A percentile compares a stretch with the other conserved stretches of the same genome.
These are phyloP conservation scores for Platycheirus rosarum DNA, from an alignment of 2,888 invertebrate genomes.

Conservation along the genomic window DNA sequence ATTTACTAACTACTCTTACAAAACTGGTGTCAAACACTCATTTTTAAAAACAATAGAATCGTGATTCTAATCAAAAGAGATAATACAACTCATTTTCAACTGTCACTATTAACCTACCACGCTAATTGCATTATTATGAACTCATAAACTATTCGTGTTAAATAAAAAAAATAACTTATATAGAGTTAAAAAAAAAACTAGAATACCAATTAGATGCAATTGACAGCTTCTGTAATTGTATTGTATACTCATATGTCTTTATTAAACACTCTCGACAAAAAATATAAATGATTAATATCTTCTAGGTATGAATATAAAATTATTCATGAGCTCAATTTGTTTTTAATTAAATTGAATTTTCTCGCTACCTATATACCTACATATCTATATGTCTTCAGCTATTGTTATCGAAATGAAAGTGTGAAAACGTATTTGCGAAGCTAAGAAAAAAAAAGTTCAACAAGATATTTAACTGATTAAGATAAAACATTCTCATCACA, in stretches of 20 bases:
- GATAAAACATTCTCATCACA: constrained; percentile 38
- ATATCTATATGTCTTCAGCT: neutral
- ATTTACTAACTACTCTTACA: no score
- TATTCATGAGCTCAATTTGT: constrained; percentile 42
- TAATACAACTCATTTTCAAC: constrained; percentile 40
- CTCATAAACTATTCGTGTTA: constrained; percentile 51
- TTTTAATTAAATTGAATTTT: constrained; percentile 45
- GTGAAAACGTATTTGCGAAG: constrained; percentile 28
- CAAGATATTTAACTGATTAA: constrained; percentile 22
- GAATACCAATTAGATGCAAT: constrained; percentile 50
- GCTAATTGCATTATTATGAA: constrained; percentile 49
- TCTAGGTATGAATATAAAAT: constrained; percentile 17
- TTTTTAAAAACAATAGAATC: constrained; percentile 48
- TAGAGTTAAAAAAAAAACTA: constrained; percentile 3
- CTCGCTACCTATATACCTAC: no score
- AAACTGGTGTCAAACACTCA: constrained; percentile 40
- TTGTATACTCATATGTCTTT: constrained; percentile 19
- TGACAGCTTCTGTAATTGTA: constrained; percentile 32
- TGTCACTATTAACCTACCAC: constrained; percentile 17
- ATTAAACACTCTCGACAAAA: constrained; percentile 21
- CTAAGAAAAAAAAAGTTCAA: constrained; percentile 9
- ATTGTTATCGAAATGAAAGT: constrained; percentile 12
- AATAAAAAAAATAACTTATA: neutral
- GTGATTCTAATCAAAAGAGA: constrained; percentile 44
- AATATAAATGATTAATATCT: constrained; percentile 44